Percentiles rank a stretch among this genome's conserved stretches.
These are phyloP conservation scores for Pseudorasbora parva DNA, from an alignment of 2,113 vertebrate species.

Conservation along the genomic window DNA sequence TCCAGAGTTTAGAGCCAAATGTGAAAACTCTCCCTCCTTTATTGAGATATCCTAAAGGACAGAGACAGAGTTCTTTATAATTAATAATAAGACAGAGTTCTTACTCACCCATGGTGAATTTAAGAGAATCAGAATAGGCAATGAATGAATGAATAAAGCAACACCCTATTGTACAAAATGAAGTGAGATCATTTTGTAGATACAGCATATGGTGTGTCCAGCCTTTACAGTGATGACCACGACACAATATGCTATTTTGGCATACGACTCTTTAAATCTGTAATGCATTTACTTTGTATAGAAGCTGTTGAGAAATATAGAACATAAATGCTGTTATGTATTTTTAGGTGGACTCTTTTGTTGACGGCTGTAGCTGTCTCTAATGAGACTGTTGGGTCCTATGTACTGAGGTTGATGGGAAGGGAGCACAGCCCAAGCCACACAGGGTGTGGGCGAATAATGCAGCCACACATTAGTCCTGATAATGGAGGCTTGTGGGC, in stretches of 20 bases:
- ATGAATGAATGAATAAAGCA: background rate
- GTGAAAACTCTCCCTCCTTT: too few species aligned
- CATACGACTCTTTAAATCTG: background rate
- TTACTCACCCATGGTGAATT: background rate
- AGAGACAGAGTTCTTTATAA: background rate
- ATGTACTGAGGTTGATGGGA: slow-evolving; percentile 42
- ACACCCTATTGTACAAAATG: background rate
- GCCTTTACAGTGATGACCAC: background rate
- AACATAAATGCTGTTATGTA: slow-evolving; percentile 12
- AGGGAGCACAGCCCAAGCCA: background rate
- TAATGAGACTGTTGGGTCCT: slow-evolving; percentile 64
- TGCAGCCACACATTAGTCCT: slow-evolving; percentile 60
- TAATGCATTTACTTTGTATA: slow-evolving; percentile 25
- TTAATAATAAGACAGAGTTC: background rate
- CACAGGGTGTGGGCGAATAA: slow-evolving; percentile 52
- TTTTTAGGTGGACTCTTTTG: slow-evolving; percentile 32
- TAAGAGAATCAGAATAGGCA: background rate
- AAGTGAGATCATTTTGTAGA: background rate
- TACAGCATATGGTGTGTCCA: background rate
- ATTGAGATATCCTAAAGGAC: too few species aligned
- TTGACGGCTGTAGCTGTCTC: slow-evolving; percentile 45
- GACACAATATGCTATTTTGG: background rate
- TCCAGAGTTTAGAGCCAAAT: too few species aligned
- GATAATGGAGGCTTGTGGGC: slow-evolving; percentile 66
- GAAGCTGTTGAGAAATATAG: slow-evolving; percentile 14